A percentile compares a stretch with the other conserved stretches of the same genome.
Conservation (phyloP, 1,140 invertebrate genomes). For the Octopus bimaculoides region DNA sequence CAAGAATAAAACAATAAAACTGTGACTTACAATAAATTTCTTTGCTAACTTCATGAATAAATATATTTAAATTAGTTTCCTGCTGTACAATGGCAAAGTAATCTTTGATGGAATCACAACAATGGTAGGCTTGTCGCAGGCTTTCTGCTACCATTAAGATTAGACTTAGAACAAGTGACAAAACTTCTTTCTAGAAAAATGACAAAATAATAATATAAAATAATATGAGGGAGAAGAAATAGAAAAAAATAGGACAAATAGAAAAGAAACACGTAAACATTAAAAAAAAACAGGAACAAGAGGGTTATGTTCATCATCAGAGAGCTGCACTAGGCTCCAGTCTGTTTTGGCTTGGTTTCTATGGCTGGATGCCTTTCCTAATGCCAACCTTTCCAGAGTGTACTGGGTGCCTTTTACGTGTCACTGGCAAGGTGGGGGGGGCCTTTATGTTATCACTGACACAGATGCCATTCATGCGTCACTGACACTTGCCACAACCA, state of each 20-base stretch:
- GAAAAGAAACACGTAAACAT: too few species aligned
- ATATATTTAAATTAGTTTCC: conserved; percentile 21
- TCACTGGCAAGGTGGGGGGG: too few species aligned
- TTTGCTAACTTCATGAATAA: neutral
- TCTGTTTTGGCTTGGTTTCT: too few species aligned
- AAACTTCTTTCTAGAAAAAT: conserved; percentile 10
- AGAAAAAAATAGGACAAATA: neutral
- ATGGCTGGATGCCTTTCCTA: too few species aligned
- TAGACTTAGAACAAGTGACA: conserved; percentile 18
- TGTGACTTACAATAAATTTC: neutral
- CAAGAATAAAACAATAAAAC: neutral
- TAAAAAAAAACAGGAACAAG: too few species aligned
- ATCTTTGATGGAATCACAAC: conserved; percentile 21
- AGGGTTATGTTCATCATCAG: too few species aligned
- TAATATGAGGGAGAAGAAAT: neutral
- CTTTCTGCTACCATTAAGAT: conserved; percentile 22
- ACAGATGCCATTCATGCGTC: too few species aligned
- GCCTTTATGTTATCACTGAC: too few species aligned
- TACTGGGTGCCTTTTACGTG: too few species aligned
- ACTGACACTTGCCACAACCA: too few species aligned
- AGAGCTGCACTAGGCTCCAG: too few species aligned
- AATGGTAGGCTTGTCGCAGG: conserved; percentile 15
- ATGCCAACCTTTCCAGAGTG: too few species aligned
- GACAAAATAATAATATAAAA: conserved; percentile 1
- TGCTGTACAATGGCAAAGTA: conserved; percentile 18